Base-by-base conservation (phyloP, 1,140 invertebrate species). In the Drosophila saltans region DNA sequence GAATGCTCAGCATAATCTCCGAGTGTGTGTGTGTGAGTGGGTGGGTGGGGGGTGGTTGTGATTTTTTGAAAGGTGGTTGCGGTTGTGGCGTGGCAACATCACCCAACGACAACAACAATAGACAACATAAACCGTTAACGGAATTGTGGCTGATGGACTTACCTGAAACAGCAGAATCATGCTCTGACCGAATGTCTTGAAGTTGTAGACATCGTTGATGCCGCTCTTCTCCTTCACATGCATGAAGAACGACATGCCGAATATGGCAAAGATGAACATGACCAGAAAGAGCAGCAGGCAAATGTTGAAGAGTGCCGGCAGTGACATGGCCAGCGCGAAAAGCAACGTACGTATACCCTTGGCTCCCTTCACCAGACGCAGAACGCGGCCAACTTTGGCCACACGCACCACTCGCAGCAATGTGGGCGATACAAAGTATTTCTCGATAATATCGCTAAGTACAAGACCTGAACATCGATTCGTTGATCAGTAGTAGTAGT, bases 221-320 rank as follows among this genome's bases (percentile, higher is more conserved):
- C 98, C 98, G 81, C 96, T 97, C 90, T 97, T 96, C 91, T 97
- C 95, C 93, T 98, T 98, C 64, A 99, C 98, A 93, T 98, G 96
- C 97, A 98, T 99, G 93, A 99, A 99, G 94, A 99, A 99, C 56
- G 98, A 99, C 98, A 99, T 99, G 71, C 98, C 98, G 93, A 99
- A 99, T 91, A 99, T 99, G 81, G 98, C 98, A 93, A 99, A 99
- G 93, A 99, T 99, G 93, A 99, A 99, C 97, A 99, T 99, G 80
- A 99, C 98, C 80, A 99, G 95, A 93, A 99, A 99, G 78, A 99
- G 95, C 82, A 99, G 95, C 86, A 99, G 95, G 92, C 98, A 99
- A 93, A 99, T 99, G 94, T 99, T 99, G 94, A 99, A 99, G 59
- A 99, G 95, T 72, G 98, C 98, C 78, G 98, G 98, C 92, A 99